Evolutionary conservation across 2,888 invertebrate species (phyloP), one percentile per base, ranked within the genome.

Genomic region (Pristionchus exspectatus): DNA sequence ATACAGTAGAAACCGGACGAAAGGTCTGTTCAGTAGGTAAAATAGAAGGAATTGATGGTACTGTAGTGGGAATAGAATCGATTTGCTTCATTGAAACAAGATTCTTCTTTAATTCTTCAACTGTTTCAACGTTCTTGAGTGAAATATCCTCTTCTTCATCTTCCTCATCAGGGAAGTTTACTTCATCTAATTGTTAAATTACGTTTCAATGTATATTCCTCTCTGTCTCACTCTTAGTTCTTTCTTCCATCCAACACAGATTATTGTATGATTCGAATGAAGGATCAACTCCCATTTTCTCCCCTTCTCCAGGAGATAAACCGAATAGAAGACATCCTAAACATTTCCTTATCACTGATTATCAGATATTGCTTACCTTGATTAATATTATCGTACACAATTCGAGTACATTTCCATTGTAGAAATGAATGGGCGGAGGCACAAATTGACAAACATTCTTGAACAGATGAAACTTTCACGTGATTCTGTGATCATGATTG

Each of bases 221-320:
- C 27, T n/a, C n/a, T 14, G 21, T 30, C 56, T 84, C 84, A 84
- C 84, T 84, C n/a, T 56, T 84, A 12, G 30, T 33, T 14, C 27
- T 56, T 18, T 84, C 84, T 30, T 84, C 56, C n/a, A 84, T 27
- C 84, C 84, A 84, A 27, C 84, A 84, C 21, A 84, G n/a, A 56
- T 84, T 84, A 27, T 59, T 56, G 56, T 84, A 84, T 56, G 56
- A 27, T 7, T 84, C 84, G 30, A 84, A 56, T 9, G 30, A 44
- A 30, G 56, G 84, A 56, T 84, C 84, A 7, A 84, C 56, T 5
- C 56, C 84, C 54, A 84, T 38, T 59, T 84, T 84, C 30, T 84
- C 56, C 16, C 84, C 84, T 18, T 84, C 84, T 56, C 84, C 84
- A 30, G 84, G 54, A 4, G 56, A 56, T 3, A 56, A 56, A 4